Base-by-base conservation (phyloP, 2,888 invertebrate genomes). In the Dilophus febrilis region DNA sequence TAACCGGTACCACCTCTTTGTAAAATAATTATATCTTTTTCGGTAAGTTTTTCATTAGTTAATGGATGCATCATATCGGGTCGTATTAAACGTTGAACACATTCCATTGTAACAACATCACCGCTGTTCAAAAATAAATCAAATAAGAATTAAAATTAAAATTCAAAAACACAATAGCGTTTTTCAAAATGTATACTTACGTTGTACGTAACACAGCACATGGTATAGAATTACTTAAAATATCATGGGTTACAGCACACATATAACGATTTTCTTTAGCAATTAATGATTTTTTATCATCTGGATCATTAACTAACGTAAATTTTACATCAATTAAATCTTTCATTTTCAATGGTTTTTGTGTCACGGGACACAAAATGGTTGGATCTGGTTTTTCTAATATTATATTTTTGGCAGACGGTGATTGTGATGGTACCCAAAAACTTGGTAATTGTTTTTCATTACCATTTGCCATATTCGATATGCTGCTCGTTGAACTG, bases 1-100 rank as follows among this genome's bases (percentile, higher is more conserved):
- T 91, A 97, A 12, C 95, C 95, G 13, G 94, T 94, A 29, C 95
- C 95, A 51, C 97, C 97, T 62, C 94, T 72, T 59, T 95, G 86
- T 53, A 99, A 60, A 5, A 72, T 71, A 54, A 98, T 94, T 22
- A 99, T 87, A 55, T 99, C 98, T 49, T 77, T 80, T 46, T 94
- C 91, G 37, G 71, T 78, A 6, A 92, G 57, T 56, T 80, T 83
- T 43, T 84, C 73, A 40, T 77, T 79, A 38, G 86, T 92, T 17
- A 92, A 68, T 0, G 98, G 98, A 65, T 98, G 94, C 17, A 85
- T 66, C 94, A 90, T 91, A 58, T 98, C 97, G 53, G 88, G 92
- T 53, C 84, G 90, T 40, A 99, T 88, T 13, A 98, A 71, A 56
- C 91, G 94, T 52, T 97, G 94, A 4, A 94, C 78, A 64, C 94